Percentiles rank a stretch among this genome's conserved stretches.
phyloP scores from a whole-genome alignment of 2,797 vertebrate genomes.

The Aulostomus chinensis region DNA sequence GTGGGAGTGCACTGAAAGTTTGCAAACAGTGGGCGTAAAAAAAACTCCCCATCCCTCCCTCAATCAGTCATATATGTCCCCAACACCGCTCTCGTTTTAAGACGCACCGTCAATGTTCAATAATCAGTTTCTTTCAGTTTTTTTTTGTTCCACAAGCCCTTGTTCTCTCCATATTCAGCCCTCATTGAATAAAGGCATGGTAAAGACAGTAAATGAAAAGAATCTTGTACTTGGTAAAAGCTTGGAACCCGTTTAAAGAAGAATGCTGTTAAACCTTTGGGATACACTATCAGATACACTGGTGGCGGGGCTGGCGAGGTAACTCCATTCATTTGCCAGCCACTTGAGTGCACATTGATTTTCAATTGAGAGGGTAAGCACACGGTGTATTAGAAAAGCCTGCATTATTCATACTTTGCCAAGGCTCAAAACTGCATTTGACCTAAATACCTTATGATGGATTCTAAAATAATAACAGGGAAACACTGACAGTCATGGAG shows the following conservation, averaged over 20 bases:
- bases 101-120: slow-evolving; percentile 33
- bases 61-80: slow-evolving; percentile 47
- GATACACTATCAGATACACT: slow-evolving; percentile 9
- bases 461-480: slow-evolving; percentile 55
- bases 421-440: slow-evolving; percentile 51
- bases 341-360: slow-evolving; percentile 69
- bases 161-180: slow-evolving; percentile 39
- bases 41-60: slow-evolving; percentile 40
- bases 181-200: slow-evolving; percentile 19
- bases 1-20: slow-evolving; percentile 60
- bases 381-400: slow-evolving; percentile 64
- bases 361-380: slow-evolving; percentile 65
- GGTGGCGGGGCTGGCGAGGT: slow-evolving; percentile 8
- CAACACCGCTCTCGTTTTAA: slow-evolving; percentile 31
- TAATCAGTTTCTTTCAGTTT: slow-evolving; percentile 18
- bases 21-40: slow-evolving; percentile 58
- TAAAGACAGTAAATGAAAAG: slow-evolving; percentile 34
- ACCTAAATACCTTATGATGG: slow-evolving; percentile 65
- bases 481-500: slow-evolving; percentile 47
- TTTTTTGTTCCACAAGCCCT: slow-evolving; percentile 6
- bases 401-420: slow-evolving; percentile 72
- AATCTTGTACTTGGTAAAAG: slow-evolving; percentile 22
- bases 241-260: slow-evolving; percentile 26
- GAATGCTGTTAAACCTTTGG: slow-evolving; percentile 34
- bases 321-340: slow-evolving; percentile 48